A percentile compares a stretch with the other conserved stretches of the same genome.
Conservation (phyloP, 2,888 invertebrate species). For the Cantharis rufa region DNA sequence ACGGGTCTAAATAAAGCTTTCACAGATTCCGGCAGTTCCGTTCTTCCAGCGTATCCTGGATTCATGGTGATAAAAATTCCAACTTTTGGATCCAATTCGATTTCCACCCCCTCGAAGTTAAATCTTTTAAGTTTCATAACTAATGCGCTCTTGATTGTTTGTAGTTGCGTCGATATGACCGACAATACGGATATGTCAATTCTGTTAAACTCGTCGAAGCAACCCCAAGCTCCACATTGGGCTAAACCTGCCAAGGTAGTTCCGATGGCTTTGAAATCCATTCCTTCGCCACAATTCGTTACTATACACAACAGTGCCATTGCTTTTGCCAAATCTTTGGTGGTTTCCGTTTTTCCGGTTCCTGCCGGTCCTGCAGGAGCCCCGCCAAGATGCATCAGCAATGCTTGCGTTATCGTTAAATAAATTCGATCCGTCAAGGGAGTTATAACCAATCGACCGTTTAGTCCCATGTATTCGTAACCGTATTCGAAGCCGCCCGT, state of each 20-base stretch:
- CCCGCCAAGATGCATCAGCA: conserved; percentile 89
- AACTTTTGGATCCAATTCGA: conserved; percentile 79
- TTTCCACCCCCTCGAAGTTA: conserved; percentile 68
- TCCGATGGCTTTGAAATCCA: conserved; percentile 85
- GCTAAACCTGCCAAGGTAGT: conserved; percentile 77
- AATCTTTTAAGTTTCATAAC: conserved; percentile 75
- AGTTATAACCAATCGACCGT: conserved; percentile 88
- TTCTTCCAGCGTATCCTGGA: conserved; percentile 90
- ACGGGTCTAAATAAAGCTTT: conserved; percentile 91
- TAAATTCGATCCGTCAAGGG: conserved; percentile 92
- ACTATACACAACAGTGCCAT: conserved; percentile 81
- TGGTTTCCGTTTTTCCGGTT: conserved; percentile 90
- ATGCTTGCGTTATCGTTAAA: conserved; percentile 88
- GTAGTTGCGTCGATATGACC: conserved; percentile 89
- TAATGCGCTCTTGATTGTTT: conserved; percentile 84
- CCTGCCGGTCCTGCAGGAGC: conserved; percentile 86
- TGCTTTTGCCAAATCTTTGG: conserved; percentile 90
- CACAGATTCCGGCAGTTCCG: conserved; percentile 89
- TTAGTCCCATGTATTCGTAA: conserved; percentile 94
- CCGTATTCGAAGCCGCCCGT: conserved; percentile 88
- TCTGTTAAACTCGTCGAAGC: conserved; percentile 93
- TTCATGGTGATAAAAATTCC: conserved; percentile 97
- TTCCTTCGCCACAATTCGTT: conserved; percentile 92
- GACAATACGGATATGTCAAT: conserved; percentile 91
- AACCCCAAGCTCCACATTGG: conserved; percentile 94